Base-by-base conservation (phyloP, 2,113 vertebrate genomes). In the Sorex fumeus region DNA sequence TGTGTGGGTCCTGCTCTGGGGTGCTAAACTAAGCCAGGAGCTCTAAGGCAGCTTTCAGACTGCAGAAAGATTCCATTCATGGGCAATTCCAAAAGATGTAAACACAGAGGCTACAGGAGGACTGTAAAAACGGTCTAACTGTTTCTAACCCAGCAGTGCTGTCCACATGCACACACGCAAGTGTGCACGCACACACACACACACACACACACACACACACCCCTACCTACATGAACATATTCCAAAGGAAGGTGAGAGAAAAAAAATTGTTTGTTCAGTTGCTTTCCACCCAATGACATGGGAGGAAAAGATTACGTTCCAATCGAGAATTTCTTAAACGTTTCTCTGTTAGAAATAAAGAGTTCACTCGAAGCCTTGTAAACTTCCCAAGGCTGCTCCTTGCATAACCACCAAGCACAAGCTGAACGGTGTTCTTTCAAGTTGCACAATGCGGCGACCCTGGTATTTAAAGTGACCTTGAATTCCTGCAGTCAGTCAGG, bases 381-480 rank as follows among this genome's bases (percentile, higher is more conserved):
- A 84, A 84, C 32, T 69, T 93, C 8, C 88, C 30, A 79, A 80
- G 67, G 23, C 57, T 40, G 40, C 77, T 50, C 53, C 72, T 93
- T 78, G 67, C 53, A 89, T 36, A 93, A 82, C 34, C 43, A 72
- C 28, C 71, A 23, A 88, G 76, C 40, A 60, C 60, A 95, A 91
- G 79, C 8, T 90, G 81, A 94, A 88, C 30, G 62, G 83, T 12
- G 16, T 67, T 93, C 86, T 90, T 89, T 53, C 28, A 76, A 91
- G 21, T 84, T 95, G 75, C 84, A 84, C 47, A 95, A 93, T 53
- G 80, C 76, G 71, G 11, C 1, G 25, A 92, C 34, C 74, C 92
- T 67, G 85, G 70, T 86, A 93, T 95, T 90, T 93, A 81, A 82
- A 40, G 45, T 64, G 84, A 91, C 94, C 95, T 93, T 93, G 91